These are phyloP conservation scores for Xestobium rufovillosum DNA, from an alignment of 2,888 invertebrate genomes.

Conservation along the genomic window DNA sequence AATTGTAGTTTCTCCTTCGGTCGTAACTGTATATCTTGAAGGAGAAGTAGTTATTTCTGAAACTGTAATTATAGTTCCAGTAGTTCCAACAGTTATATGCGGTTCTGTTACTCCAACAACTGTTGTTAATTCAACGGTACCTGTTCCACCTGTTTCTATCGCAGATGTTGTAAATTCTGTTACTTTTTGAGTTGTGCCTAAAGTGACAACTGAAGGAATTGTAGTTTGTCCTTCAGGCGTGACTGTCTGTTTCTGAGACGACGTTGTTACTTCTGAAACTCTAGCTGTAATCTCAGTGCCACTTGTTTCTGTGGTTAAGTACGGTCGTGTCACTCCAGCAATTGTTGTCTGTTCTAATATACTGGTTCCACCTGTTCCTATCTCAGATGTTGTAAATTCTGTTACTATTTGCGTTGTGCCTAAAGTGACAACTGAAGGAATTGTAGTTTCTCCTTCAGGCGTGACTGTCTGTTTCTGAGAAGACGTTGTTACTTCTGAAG, in stretches of 20 bases:
- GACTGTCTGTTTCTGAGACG: too few relatives aligned
- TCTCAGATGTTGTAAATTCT: slow-evolving; percentile 31
- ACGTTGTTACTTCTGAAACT: too few relatives aligned
- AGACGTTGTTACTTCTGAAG: too few relatives aligned
- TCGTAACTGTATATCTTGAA: slow-evolving; percentile 21
- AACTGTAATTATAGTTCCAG: slow-evolving; percentile 6
- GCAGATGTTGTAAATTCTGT: slow-evolving; percentile 7
- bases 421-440: slow-evolving; percentile 4
- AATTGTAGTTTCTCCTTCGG: slow-evolving; percentile 28
- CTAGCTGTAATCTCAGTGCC: too few relatives aligned
- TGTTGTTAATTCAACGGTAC: background rate
- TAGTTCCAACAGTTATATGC: too few relatives aligned
- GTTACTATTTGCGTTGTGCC: slow-evolving; percentile 27
- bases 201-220: slow-evolving; percentile 7
- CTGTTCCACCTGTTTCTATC: slow-evolving; percentile 4
- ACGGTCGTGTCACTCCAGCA: too few relatives aligned
- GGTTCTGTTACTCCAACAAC: slow-evolving; percentile 5
- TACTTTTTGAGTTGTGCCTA: slow-evolving; percentile 5
- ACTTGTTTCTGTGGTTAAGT: too few relatives aligned
- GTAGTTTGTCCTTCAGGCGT: slow-evolving; percentile 29
- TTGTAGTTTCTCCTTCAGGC: slow-evolving; percentile 29
- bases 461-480: too few relatives aligned
- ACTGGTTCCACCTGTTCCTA: too few relatives aligned
- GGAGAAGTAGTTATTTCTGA: slow-evolving; percentile 10
- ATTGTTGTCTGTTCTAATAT: too few relatives aligned